phyloP scores from a whole-genome alignment of 1,140 invertebrate genomes.

The Bicyclus anynana region DNA sequence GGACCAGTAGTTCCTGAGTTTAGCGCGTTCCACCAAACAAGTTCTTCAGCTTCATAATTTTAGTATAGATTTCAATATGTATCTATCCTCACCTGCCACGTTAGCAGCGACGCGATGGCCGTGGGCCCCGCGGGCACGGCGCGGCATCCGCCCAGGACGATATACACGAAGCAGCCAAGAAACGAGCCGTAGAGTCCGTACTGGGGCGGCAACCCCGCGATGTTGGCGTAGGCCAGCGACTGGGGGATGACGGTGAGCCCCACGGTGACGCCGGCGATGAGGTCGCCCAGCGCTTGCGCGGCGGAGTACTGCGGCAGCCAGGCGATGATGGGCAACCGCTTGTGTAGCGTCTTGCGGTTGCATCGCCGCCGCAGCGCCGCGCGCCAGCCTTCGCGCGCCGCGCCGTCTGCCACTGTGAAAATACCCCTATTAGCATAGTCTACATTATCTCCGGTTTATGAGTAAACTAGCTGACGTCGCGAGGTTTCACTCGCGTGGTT shows the following conservation, averaged over 20 bases:
- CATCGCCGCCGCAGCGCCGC: constrained; percentile 60
- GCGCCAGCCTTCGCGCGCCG: constrained; percentile 48
- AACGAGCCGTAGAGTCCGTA: constrained; percentile 95
- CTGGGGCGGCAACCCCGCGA: constrained; percentile 88
- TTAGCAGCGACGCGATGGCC: constrained; percentile 89
- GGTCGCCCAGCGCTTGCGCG: constrained; percentile 84
- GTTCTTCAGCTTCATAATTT: too few species aligned
- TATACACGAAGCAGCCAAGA: constrained; percentile 93
- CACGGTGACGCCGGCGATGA: constrained; percentile 91
- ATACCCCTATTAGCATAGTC: too few species aligned
- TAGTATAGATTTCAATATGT: too few species aligned
- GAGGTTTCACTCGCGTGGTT: too few species aligned
- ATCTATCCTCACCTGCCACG: too few species aligned
- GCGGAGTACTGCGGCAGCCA: constrained; percentile 82
- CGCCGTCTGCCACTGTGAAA: constrained; percentile 49
- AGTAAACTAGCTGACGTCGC: too few species aligned
- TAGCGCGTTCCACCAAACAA: too few species aligned
- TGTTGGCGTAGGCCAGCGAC: constrained; percentile 89
- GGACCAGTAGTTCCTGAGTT: too few species aligned
- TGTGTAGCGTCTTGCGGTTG: constrained; percentile 83
- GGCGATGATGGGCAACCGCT: constrained; percentile 82
- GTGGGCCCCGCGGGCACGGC: constrained; percentile 93
- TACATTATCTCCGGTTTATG: too few species aligned
- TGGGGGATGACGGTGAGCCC: constrained; percentile 91
- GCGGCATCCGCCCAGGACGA: constrained; percentile 92